These are phyloP conservation scores for Lindbergichthys nudifrons DNA, from an alignment of 2,797 vertebrate species.

Conservation along the genomic window DNA sequence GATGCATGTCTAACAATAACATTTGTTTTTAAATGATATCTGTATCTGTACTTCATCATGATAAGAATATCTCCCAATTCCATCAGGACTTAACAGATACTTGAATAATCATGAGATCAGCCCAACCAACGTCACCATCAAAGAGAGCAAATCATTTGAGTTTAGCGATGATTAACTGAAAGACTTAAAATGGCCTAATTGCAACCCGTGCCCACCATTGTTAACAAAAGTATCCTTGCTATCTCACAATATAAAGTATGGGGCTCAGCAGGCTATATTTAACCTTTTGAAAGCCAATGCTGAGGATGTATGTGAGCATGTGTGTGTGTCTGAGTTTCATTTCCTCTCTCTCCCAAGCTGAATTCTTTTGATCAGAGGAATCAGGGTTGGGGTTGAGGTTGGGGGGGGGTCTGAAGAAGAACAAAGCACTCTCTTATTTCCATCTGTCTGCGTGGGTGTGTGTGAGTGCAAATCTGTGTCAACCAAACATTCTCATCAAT, in stretches of 20 bases:
- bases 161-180: constrained; percentile 33
- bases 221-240: constrained; percentile 13
- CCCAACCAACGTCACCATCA: constrained; percentile 3
- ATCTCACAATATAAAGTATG: constrained; percentile 33
- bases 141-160: constrained; percentile 28
- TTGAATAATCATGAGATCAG: constrained; percentile 31
- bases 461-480: constrained; percentile 26
- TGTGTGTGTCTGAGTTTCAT: constrained; percentile 39
- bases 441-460: constrained; percentile 33
- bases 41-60: not conserved
- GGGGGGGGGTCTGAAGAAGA: constrained; percentile 36
- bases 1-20: not conserved
- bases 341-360: constrained; percentile 63
- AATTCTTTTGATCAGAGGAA: constrained; percentile 71
- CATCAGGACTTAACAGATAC: not conserved
- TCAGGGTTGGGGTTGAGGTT: constrained; percentile 39
- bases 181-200: not conserved
- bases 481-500: constrained; percentile 44
- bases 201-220: constrained; percentile 23
- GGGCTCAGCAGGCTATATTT: constrained; percentile 72
- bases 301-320: constrained; percentile 14
- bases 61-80: constrained; percentile 10
- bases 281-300: constrained; percentile 40
- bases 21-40: not conserved
- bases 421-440: constrained; percentile 68